Evolutionary conservation across 2,113 vertebrate genomes (phyloP).

Genomic region (Meriones unguiculatus): DNA sequence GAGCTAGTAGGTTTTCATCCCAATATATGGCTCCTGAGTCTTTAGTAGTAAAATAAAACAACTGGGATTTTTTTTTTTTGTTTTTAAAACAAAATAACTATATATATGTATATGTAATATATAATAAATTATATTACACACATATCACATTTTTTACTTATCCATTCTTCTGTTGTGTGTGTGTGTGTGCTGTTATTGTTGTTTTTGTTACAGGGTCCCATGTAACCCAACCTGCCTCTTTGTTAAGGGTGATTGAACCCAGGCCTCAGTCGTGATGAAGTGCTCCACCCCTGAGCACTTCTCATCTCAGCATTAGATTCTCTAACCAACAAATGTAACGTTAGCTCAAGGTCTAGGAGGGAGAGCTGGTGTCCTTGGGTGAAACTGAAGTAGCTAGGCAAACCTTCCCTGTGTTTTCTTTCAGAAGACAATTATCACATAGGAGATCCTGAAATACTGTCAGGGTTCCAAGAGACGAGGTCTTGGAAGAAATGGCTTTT

Average conservation of each 20-base stretch:
- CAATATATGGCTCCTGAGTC: no score
- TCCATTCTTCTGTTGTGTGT: neutral
- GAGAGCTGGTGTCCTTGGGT: neutral
- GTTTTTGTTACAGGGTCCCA: neutral
- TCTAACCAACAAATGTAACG: neutral
- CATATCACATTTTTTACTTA: neutral
- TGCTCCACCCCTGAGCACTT: no score
- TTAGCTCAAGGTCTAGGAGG: neutral
- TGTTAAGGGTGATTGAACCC: neutral
- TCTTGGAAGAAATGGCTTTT: neutral
- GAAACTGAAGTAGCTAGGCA: neutral
- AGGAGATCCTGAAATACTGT: neutral
- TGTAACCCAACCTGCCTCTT: neutral
- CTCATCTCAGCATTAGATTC: neutral
- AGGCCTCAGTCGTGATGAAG: neutral
- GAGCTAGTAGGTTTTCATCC: no score
- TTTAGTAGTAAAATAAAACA: no score
- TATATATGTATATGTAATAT: neutral
- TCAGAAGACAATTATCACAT: constrained; percentile 33
- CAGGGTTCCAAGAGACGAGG: neutral
- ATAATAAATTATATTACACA: neutral
- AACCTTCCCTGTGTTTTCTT: neutral
- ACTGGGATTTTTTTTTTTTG: no score
- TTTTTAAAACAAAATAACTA: neutral
- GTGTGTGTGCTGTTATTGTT: neutral